Base-by-base conservation (phyloP, 1,140 invertebrate genomes). In the Drosophila nebulosa region DNA sequence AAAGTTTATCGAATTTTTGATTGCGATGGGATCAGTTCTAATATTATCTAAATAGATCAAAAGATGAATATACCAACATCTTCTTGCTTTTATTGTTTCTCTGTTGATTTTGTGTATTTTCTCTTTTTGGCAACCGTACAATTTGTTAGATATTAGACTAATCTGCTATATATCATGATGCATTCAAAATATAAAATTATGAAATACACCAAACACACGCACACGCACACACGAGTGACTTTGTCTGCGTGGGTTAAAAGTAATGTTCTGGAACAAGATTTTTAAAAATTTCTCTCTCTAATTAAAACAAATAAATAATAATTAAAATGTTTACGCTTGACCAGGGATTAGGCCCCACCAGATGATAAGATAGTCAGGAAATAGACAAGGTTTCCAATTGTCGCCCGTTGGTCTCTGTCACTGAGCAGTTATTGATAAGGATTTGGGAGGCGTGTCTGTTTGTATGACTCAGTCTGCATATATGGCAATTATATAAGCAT, bases 61-160 rank as follows among this genome's bases (percentile, higher is more conserved):
- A 46, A 14, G 7, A 10, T 46, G 10, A 6, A 46, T 10, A 46
- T 12, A 36, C 24, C 7, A 32, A 12, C 30, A 21, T 16, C 16
- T 46, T 46, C 18, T 46, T 10, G 7, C 9, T 46, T 18, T 46
- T 46, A 7, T 21, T 46, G 9, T 3, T n/a, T 46, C 16, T 21
- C 6, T 21, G 10, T 46, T 46, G n/a, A 21, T 46, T 10, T 66
- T 64, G 9, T 60, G 60, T 62, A 66, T 75, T 56, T 51, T 58
- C 51, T 68, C 61, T 75, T 75, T 59, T 84, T 85, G 81, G 81
- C 81, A 85, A 78, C 78, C 78, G 83, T 85, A 86, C 81, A 85
- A 74, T 64, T 71, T 69, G 53, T 57, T 66, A 68, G 74, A 35
- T 57, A 57, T 80, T 60, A 26, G 3, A 50, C 62, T 71, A 74